Evolutionary conservation across 1,140 invertebrate species (phyloP).

Genomic region (Drosophila ananassae): DNA sequence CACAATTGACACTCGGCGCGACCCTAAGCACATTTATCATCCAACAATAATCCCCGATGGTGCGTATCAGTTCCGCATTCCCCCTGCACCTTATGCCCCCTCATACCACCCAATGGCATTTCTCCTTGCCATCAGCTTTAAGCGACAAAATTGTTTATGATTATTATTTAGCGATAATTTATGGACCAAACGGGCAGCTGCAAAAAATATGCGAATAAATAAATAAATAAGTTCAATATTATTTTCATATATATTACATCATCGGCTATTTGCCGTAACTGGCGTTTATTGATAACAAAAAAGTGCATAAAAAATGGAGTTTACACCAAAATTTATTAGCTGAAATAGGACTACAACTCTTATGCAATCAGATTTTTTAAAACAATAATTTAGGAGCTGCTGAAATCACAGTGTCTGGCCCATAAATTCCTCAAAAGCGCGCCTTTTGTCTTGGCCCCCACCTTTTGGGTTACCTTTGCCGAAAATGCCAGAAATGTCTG

Average conservation of each 20-base stretch:
- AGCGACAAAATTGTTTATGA: slow-evolving; percentile 71
- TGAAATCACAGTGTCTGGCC: slow-evolving; percentile 14
- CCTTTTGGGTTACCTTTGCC: not conserved
- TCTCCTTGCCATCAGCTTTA: slow-evolving; percentile 40
- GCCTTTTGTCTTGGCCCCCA: slow-evolving; percentile 23
- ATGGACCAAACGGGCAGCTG: slow-evolving; percentile 27
- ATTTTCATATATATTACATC: slow-evolving; percentile 36
- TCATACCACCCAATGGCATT: slow-evolving; percentile 2
- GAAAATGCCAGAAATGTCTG: slow-evolving; percentile 50
- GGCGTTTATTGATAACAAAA: slow-evolving; percentile 36
- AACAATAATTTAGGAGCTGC: not conserved
- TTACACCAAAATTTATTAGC: not conserved
- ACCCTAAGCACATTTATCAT: slow-evolving; percentile 73
- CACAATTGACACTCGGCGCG: slow-evolving; percentile 74
- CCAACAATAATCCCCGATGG: slow-evolving; percentile 53
- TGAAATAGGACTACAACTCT: no score
- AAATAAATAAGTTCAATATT: slow-evolving; percentile 54
- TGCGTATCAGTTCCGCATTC: slow-evolving; percentile 13
- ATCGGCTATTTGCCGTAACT: slow-evolving; percentile 44
- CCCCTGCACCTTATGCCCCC: slow-evolving; percentile 1
- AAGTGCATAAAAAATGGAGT: not conserved
- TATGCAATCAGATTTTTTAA: no score
- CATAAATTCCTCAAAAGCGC: slow-evolving; percentile 33
- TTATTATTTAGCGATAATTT: slow-evolving; percentile 72
- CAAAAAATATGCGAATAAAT: slow-evolving; percentile 37